Base-by-base conservation (phyloP, 2,888 invertebrate species). In the Pelosia muscerda region DNA sequence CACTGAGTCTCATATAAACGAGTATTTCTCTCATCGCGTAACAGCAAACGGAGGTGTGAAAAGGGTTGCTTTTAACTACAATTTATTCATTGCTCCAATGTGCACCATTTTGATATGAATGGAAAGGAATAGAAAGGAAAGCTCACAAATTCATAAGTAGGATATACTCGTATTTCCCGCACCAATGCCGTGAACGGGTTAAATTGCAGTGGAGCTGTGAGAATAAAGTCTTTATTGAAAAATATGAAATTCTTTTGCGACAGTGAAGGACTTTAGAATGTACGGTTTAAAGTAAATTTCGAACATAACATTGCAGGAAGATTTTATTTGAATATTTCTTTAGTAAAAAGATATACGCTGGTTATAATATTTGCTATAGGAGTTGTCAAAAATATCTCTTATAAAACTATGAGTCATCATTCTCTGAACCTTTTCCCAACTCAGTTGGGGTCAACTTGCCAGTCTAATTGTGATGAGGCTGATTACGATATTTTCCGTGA, bases 91-190 rank as follows among this genome's bases (percentile, higher is more conserved):
- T 76, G 68, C 68, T 71, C 62, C 69, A 59, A 66, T 64, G 22
- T 54, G 63, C 57, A 57, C 28, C 63, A 38, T 66, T 65, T 71
- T 53, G 70, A 62, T 79, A 72, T 73, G 77, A 62, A 56, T 72
- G 71, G 74, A 77, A 75, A 38, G 54, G 59, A 23, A 34, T 68
- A 71, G 72, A 76, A 78, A 75, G 64, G 67, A 26, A 66, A 74
- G 62, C 63, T 72, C 67, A 55, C 63, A 69, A 77, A 67, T 74
- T 75, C 69, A 74, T 76, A 78, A 73, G 49, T 69, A 23, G 34
- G 62, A 28, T 25, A 23, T 55, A 28, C 57, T 57, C 57, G 57
- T 28, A 69, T 72, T 57, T 71, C 62, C 70, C 72, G 64, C 38
- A 64, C 19, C 19, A 28, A 42, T 23, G 58, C 70, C 54, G 25